Base-by-base conservation (phyloP, 2,113 vertebrate species). In the Hoplias malabaricus region DNA sequence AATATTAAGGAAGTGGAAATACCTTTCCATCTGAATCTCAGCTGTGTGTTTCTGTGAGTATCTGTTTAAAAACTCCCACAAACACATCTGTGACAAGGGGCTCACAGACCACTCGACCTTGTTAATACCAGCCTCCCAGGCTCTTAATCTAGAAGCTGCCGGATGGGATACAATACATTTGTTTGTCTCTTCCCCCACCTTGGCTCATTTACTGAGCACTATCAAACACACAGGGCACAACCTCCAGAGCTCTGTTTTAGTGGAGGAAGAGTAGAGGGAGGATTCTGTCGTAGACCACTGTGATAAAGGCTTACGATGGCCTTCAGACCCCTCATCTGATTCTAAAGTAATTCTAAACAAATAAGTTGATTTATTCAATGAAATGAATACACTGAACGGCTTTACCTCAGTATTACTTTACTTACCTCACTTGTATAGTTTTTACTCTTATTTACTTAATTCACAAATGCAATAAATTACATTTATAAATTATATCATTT, bases 121-220 rank as follows among this genome's bases (percentile, higher is more conserved):
- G 83, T 83, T 77, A 54, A 29, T 53, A 68, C 63, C 62, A 61
- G 25, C 73, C 62, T 27, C 40, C 42, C 67, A 56, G 25, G 68
- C 66, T 27, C 38, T 27, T 86, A 84, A 84, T 85, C 82, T 73
- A 9, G 2, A 16, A 19, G 61, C 59, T n/a, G 74, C 54, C 42
- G 71, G 82, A 84, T 84, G 50, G 19, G 6, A 6, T 25, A 59
- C 19, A 78, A 77, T 68, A 54, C 25, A 70, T 67, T 48, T 40
- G 27, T 73, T 78, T 61, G 69, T 68, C 67, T 75, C 61, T 19
- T 43, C 3, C 27, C 29, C 79, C 54, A 40, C 61, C 21, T 29
- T n/a, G 13, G 59, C 77, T 81, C 59, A 84, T 73, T 75, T 14
- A 83, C 68, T 21, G 27, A 33, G 29, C 66, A 46, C 84, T 91